Evolutionary conservation across 23 tunicate genomes (phyloP), one percentile per base, ranked within the genome.

Genomic region (Halocynthia roretzi): DNA sequence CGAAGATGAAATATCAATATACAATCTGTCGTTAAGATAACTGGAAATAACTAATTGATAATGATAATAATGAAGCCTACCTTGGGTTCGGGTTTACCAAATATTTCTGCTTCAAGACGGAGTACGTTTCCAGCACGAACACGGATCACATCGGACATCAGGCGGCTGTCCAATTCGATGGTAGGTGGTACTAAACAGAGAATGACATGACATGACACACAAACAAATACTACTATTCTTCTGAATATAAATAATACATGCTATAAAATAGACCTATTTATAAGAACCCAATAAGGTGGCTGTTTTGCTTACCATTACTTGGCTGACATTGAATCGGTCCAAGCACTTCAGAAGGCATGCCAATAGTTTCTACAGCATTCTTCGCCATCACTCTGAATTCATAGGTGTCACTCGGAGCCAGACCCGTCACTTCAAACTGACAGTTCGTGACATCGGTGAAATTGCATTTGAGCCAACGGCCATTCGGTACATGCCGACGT

Each of bases 381-480:
- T 52, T 31, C 2, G 88, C 88, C 56, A 40, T 67, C 52, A 84
- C 84, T 68, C 88, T 31, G 77, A 84, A 84, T 62, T 80, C 83
- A 52, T 80, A 80, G 21, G 23, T 48, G 60, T 69, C 76, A 48
- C 57, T 52, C 20, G 83, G 70, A 10, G 63, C 83, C 54, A 80
- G 74, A 11, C 68, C 83, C 20, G 53, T 77, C 20, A 80, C 76
- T 14, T 15, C 56, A 61, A 80, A 56, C 18, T 48, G 14, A 48
- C 83, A 80, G 8, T 72, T 62, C 44, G 81, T 50, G 17, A 76
- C 80, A 18, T 73, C 50, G 56, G 62, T 68, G 75, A 65, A 86
- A 75, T 86, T 86, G 58, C 91, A 86, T 70, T 82, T 82, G 56
- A 76, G 87, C 91, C 91, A 86, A 9, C 86, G 75, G 22, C 91